Conservation (phyloP, 2,113 vertebrate genomes). For the Pogonocichla stellata region DNA sequence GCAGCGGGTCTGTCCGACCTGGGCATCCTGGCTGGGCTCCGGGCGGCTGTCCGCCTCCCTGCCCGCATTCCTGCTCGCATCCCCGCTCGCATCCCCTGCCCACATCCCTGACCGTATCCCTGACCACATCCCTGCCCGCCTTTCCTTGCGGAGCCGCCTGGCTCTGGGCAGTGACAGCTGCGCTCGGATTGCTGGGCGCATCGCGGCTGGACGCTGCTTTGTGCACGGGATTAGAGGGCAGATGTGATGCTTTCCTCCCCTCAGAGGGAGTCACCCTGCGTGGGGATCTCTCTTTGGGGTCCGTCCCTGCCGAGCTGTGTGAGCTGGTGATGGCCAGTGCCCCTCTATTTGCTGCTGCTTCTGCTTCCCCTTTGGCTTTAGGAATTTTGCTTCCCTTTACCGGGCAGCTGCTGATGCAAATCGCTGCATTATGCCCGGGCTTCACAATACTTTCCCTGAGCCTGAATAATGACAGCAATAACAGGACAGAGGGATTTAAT, state of each 20-base stretch:
- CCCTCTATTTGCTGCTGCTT: fast-evolving
- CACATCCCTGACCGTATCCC: too few relatives aligned
- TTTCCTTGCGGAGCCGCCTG: not conserved
- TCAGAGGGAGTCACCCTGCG: not conserved
- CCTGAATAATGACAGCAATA: not conserved
- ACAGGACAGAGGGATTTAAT: not conserved
- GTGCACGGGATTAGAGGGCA: fast-evolving
- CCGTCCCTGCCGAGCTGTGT: not conserved
- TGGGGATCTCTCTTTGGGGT: not conserved
- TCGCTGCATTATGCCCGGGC: not conserved
- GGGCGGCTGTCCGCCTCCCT: not conserved
- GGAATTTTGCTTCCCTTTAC: not conserved
- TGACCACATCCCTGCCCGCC: not conserved
- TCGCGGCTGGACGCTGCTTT: not conserved
- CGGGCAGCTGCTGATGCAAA: not conserved
- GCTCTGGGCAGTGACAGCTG: not conserved
- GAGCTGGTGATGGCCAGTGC: not conserved
- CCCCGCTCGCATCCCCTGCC: too few relatives aligned
- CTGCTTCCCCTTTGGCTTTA: not conserved
- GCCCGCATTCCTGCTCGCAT: too few relatives aligned
- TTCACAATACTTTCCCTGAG: not conserved
- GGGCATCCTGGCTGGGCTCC: not conserved
- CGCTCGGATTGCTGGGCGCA: not conserved
- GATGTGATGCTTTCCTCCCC: fast-evolving
- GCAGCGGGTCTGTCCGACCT: not conserved